phyloP scores from a whole-genome alignment of 2,888 invertebrate species.

The Xestoiulus laeticollis region DNA sequence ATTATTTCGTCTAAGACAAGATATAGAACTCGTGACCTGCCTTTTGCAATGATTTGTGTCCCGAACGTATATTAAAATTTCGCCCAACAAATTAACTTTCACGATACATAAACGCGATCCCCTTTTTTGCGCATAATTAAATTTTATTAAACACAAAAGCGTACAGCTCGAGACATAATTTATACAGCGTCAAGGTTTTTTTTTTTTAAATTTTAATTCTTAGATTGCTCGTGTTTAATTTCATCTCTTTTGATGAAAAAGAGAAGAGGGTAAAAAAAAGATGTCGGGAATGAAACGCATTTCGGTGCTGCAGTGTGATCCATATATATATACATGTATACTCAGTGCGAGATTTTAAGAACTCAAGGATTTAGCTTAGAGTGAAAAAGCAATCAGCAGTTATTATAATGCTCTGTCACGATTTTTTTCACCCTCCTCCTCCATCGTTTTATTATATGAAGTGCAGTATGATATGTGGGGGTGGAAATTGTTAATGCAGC shows the following conservation, averaged over 20 bases:
- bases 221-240: neutral
- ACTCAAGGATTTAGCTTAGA: neutral
- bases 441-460: slow-evolving; percentile 9
- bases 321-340: neutral
- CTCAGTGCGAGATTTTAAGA: neutral
- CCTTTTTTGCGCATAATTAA: too few species aligned
- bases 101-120: too few species aligned
- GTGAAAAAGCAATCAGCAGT: neutral
- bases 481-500: slow-evolving; percentile 22
- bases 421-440: neutral
- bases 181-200: neutral
- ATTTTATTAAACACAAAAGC: too few species aligned
- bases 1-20: too few species aligned
- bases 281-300: neutral
- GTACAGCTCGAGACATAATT: neutral
- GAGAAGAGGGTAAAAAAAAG: neutral
- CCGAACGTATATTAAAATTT: too few species aligned
- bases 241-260: neutral
- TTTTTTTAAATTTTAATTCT: neutral
- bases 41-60: too few species aligned
- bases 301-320: neutral
- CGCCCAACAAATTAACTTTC: too few species aligned
- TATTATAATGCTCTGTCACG: neutral
- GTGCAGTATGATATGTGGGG: neutral
- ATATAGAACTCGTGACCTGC: too few species aligned